A percentile compares a stretch with the other conserved stretches of the same genome.
phyloP scores from a whole-genome alignment of 2,797 vertebrate species.

The Pseudochirops corinnae region DNA sequence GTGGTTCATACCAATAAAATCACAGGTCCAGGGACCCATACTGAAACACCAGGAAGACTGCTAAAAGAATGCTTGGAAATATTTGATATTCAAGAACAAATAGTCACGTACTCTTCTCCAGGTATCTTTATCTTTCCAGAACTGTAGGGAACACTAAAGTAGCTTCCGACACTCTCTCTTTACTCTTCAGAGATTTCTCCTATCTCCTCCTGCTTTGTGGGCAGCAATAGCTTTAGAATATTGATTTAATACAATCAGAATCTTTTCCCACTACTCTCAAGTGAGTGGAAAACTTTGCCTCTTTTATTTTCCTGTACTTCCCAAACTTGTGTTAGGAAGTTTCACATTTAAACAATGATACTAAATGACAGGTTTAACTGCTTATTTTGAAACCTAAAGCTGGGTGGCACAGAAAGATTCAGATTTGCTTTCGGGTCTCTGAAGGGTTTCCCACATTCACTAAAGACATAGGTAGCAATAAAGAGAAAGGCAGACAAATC shows the following conservation, averaged over 20 bases:
- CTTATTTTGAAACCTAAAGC: not conserved
- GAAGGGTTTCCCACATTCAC: not conserved
- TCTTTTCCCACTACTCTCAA: not conserved
- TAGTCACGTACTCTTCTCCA: not conserved
- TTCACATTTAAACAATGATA: not conserved
- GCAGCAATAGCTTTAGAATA: not conserved
- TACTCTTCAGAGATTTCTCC: not conserved
- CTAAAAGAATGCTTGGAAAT: not conserved
- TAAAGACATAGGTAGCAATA: not conserved
- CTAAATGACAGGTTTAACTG: not conserved
- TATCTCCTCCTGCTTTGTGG: not conserved
- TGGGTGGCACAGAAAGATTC: not conserved
- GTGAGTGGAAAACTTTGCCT: not conserved
- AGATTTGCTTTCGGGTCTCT: not conserved
- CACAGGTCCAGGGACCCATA: not conserved
- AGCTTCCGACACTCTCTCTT: not conserved
- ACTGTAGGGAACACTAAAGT: not conserved
- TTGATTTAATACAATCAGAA: not conserved
- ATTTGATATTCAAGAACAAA: not conserved
- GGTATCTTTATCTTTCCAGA: not conserved
- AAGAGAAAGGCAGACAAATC: not conserved
- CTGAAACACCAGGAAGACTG: not conserved
- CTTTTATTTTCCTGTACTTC: not conserved
- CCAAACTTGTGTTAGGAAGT: not conserved
- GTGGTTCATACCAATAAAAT: not conserved